Conservation (phyloP, 2,797 vertebrate genomes). For the Novumbra hubbsi region DNA sequence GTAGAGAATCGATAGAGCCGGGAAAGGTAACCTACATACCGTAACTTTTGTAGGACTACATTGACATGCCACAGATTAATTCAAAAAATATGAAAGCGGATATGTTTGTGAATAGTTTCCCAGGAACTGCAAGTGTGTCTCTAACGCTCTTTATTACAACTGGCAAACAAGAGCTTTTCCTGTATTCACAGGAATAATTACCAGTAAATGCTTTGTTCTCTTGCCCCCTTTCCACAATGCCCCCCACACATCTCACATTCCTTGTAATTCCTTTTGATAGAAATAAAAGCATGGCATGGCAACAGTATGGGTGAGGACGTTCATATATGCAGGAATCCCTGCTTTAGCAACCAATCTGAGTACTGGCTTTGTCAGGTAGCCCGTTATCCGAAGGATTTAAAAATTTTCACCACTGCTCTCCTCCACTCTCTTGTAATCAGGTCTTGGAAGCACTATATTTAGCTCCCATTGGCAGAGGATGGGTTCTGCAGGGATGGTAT, state of each 20-base stretch:
- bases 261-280: conserved; percentile 17
- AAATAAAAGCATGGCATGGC: conserved; percentile 24
- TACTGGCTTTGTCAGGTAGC: conserved; percentile 30
- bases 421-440: conserved; percentile 51
- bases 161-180: background rate
- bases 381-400: conserved; percentile 26
- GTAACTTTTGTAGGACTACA: background rate
- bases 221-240: background rate
- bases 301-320: conserved; percentile 13
- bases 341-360: conserved; percentile 11
- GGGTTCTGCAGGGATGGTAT: conserved; percentile 62
- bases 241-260: conserved; percentile 14
- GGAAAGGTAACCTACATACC: background rate
- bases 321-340: background rate
- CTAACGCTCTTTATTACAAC: background rate
- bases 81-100: background rate
- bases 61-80: background rate
- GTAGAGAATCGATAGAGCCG: conserved; percentile 2
- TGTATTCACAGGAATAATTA: background rate
- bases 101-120: background rate
- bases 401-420: conserved; percentile 20
- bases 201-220: background rate
- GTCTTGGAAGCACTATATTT: conserved; percentile 71
- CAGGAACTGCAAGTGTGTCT: background rate
- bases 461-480: conserved; percentile 58